phyloP scores from a whole-genome alignment of 2,888 invertebrate species.

The Eurytoma californica region DNA sequence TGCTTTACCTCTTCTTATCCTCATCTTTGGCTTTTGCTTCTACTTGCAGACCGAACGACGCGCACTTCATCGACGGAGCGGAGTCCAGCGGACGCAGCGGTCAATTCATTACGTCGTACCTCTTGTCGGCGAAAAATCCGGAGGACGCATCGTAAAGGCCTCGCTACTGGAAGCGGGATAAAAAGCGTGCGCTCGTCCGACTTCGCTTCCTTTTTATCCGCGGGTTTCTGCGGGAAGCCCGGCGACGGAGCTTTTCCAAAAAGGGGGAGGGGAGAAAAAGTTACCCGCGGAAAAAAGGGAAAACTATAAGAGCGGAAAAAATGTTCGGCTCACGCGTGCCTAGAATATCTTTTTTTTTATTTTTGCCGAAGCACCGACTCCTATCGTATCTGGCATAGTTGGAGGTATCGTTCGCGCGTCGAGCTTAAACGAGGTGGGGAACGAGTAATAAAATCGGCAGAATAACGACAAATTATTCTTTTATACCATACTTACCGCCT shows the following conservation, averaged over 20 bases:
- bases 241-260: not conserved
- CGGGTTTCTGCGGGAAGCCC: constrained; percentile 23
- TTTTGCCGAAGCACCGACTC: not conserved
- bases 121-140: constrained; percentile 1
- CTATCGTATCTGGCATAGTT: constrained; percentile 15
- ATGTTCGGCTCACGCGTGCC: constrained; percentile 2
- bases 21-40: not conserved
- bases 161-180: not conserved
- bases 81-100: not conserved
- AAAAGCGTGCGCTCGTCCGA: not conserved
- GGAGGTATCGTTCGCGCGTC: constrained; percentile 37
- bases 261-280: not conserved
- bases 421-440: constrained; percentile 29
- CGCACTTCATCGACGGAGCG: constrained; percentile 15
- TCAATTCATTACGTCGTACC: constrained; percentile 30
- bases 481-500: constrained; percentile 20
- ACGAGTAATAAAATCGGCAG: not conserved
- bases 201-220: constrained; percentile 12
- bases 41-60: constrained; percentile 33
- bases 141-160: not conserved
- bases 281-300: not conserved
- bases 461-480: constrained; percentile 15
- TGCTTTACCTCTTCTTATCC: not conserved
- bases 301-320: constrained; percentile 27
- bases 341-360: constrained; percentile 2